Evolutionary conservation across 2,888 invertebrate species (phyloP).

Genomic region (Parnassius orleans): DNA sequence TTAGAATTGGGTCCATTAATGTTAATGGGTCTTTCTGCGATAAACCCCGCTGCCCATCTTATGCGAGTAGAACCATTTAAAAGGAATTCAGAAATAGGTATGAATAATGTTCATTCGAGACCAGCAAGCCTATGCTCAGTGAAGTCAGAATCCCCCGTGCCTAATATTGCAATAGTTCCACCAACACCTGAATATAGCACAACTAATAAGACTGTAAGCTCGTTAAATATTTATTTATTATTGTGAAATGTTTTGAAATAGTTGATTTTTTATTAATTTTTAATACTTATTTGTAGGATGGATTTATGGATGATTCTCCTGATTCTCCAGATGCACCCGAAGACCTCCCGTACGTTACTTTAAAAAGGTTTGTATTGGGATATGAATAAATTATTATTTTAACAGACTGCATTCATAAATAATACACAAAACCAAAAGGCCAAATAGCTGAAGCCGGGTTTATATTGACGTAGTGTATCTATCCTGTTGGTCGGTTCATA

Average conservation of each 20-base stretch:
- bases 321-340: conserved; percentile 86
- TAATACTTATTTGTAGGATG: conserved; percentile 52
- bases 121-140: conserved; percentile 68
- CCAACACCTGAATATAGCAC: conserved; percentile 85
- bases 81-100: conserved; percentile 46
- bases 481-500: too few relatives aligned
- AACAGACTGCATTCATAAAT: background rate
- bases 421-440: too few relatives aligned
- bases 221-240: conserved; percentile 10
- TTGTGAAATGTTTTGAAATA: too few relatives aligned
- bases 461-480: too few relatives aligned
- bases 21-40: conserved; percentile 84
- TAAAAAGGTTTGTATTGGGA: conserved; percentile 76
- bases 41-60: conserved; percentile 82
- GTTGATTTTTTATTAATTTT: too few relatives aligned
- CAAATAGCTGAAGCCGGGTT: too few relatives aligned
- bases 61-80: conserved; percentile 82
- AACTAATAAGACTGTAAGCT: conserved; percentile 70
- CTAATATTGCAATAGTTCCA: conserved; percentile 87
- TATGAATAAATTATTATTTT: conserved; percentile 2
- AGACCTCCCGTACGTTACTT: conserved; percentile 87
- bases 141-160: conserved; percentile 76
- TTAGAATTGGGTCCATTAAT: conserved; percentile 83
- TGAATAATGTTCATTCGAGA: conserved; percentile 64
- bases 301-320: conserved; percentile 83